A percentile compares a stretch with the other conserved stretches of the same genome.
phyloP scores from a whole-genome alignment of 2,113 vertebrate species.

The Salvelinus fontinalis region DNA sequence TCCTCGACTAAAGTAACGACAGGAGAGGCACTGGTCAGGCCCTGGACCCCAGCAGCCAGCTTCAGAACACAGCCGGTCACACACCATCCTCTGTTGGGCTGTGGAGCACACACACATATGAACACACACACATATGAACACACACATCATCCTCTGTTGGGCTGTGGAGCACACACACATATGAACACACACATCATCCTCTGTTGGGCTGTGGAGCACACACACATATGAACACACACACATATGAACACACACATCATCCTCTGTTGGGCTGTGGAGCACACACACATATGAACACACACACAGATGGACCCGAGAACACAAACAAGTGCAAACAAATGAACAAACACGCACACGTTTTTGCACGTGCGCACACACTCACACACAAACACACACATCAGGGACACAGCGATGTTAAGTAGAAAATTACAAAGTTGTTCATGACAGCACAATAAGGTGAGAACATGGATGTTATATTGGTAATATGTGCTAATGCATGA shows the following conservation, averaged over 20 bases:
- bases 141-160: conserved; percentile 78
- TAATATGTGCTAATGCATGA: background rate
- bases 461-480: background rate
- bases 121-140: background rate
- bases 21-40: conserved; percentile 92
- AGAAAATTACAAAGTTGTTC: background rate
- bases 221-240: background rate
- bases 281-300: background rate
- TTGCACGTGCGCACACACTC: background rate
- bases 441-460: background rate
- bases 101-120: conserved; percentile 31
- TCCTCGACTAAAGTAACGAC: conserved; percentile 86
- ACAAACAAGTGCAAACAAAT: background rate
- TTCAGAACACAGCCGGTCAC: conserved; percentile 88
- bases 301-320: background rate
- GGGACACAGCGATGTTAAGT: no score
- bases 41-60: conserved; percentile 95
- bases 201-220: conserved; percentile 78
- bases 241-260: conserved; percentile 59
- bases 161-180: conserved; percentile 64
- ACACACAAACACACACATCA: background rate
- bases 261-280: conserved; percentile 80
- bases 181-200: conserved; percentile 65
- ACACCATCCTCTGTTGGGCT: conserved; percentile 90
- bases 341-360: background rate